Percentiles rank a stretch among this genome's conserved stretches.
phyloP scores from a whole-genome alignment of 2,888 invertebrate species.

The Perizoma flavofasciatum region DNA sequence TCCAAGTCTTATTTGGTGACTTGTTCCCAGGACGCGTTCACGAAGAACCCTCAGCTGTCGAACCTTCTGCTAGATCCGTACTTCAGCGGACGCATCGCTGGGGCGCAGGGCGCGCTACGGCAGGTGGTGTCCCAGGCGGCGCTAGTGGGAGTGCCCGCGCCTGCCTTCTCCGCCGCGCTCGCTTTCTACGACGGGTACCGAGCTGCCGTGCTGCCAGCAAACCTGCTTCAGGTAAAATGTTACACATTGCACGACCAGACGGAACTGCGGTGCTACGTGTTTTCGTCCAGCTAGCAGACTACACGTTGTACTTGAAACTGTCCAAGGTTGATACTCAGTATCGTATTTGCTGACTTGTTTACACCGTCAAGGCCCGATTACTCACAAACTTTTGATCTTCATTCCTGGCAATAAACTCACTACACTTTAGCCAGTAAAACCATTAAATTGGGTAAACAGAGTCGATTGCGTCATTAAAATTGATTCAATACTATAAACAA shows the following conservation, averaged over 20 bases:
- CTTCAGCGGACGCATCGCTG: constrained; percentile 92
- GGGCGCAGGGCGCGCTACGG: constrained; percentile 93
- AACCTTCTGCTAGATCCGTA: constrained; percentile 97
- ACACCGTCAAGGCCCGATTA: too few species aligned
- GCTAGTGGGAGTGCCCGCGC: constrained; percentile 95
- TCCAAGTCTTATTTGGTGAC: neutral
- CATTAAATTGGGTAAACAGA: too few species aligned
- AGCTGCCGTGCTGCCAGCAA: constrained; percentile 94
- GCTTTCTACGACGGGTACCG: constrained; percentile 99
- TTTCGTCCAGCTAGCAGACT: too few species aligned
- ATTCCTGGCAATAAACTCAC: too few species aligned
- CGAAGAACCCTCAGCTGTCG: constrained; percentile 91
- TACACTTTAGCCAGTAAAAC: too few species aligned
- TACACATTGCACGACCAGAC: neutral
- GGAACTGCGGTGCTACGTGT: neutral
- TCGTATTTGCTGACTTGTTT: too few species aligned
- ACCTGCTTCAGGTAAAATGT: constrained; percentile 91
- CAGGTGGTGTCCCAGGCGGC: constrained; percentile 89
- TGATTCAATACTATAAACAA: too few species aligned
- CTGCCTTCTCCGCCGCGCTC: constrained; percentile 96
- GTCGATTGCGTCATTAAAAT: too few species aligned
- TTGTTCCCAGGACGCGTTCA: constrained; percentile 90
- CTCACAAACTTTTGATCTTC: too few species aligned
- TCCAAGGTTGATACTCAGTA: too few species aligned
- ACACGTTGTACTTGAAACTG: too few species aligned